phyloP scores from a whole-genome alignment of 2,888 invertebrate genomes.

The Conistra vaccinii region DNA sequence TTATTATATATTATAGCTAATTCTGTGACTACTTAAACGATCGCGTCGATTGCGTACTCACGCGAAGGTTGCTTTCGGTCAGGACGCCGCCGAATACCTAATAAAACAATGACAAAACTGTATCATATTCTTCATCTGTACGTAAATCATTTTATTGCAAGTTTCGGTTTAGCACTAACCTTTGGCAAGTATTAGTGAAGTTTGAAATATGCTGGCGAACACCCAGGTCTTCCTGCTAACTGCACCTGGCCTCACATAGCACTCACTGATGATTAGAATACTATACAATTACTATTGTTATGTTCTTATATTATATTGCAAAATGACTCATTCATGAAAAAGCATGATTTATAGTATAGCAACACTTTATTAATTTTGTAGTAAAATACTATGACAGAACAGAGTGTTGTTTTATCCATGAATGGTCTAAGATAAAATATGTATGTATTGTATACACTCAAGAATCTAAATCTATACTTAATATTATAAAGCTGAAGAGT shows the following conservation, averaged over 20 bases:
- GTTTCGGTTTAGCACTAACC: slow-evolving; percentile 78
- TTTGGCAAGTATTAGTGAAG: slow-evolving; percentile 83
- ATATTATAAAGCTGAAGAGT: too few species aligned
- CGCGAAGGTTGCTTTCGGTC: not conserved
- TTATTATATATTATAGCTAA: too few species aligned
- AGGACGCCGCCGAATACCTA: not conserved
- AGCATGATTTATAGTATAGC: not conserved
- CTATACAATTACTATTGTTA: slow-evolving; percentile 54
- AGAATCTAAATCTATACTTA: too few species aligned
- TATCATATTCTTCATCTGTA: slow-evolving; percentile 20
- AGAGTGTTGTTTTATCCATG: not conserved
- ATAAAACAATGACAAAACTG: slow-evolving; percentile 4
- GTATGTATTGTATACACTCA: not conserved
- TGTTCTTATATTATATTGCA: slow-evolving; percentile 30
- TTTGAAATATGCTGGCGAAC: slow-evolving; percentile 81
- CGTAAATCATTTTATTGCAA: slow-evolving; percentile 36
- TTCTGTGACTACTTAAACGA: not conserved
- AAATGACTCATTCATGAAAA: slow-evolving; percentile 13
- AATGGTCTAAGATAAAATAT: not conserved
- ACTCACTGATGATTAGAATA: slow-evolving; percentile 50
- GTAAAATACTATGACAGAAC: not conserved
- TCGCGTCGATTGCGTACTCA: not conserved
- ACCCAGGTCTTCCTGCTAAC: slow-evolving; percentile 85
- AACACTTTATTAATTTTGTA: not conserved
- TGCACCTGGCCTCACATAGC: slow-evolving; percentile 75